A percentile compares a stretch with the other conserved stretches of the same genome.
Evolutionary conservation across 2,888 invertebrate species (phyloP).

Genomic region (Cephus pygmeus): DNA sequence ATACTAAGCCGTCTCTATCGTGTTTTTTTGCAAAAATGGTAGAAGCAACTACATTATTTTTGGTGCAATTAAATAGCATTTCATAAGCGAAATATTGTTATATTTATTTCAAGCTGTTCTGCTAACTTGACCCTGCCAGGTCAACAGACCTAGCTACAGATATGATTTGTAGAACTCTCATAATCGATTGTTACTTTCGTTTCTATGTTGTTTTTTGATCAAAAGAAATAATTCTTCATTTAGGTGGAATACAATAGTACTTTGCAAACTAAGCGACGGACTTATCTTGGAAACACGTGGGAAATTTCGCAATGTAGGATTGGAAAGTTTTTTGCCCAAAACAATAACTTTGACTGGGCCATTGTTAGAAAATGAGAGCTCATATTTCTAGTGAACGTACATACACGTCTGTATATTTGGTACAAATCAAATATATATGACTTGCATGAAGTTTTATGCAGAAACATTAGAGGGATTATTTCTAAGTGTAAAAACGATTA

Average conservation of each 20-base stretch:
- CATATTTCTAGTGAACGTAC: neutral
- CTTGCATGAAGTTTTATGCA: neutral
- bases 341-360: no score
- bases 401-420: neutral
- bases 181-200: neutral
- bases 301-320: neutral
- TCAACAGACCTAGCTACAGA: no score
- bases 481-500: neutral
- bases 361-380: neutral
- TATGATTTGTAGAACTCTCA: neutral
- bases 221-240: neutral
- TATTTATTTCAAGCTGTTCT: no score
- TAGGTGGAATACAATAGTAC: neutral
- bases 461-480: neutral
- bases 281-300: neutral
- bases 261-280: neutral
- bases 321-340: no score
- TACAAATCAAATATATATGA: neutral
- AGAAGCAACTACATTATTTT: no score
- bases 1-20: no score
- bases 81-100: no score
- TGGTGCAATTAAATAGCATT: no score
- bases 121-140: no score
- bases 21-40: no score
- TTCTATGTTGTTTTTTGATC: neutral